These are phyloP conservation scores for Panonychus citri DNA, from an alignment of 1,140 invertebrate genomes.

Conservation along the genomic window DNA sequence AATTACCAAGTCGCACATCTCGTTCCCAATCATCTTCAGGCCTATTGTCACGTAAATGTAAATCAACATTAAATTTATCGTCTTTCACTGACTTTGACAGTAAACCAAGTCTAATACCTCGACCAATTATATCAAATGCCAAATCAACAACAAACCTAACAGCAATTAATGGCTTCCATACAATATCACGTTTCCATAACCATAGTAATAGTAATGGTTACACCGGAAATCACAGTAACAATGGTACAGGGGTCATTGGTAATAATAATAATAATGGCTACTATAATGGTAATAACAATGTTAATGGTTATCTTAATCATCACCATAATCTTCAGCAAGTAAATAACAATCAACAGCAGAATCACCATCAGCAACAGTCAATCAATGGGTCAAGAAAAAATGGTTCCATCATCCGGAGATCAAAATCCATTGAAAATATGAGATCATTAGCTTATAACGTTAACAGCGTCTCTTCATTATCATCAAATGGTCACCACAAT, in stretches of 20 bases:
- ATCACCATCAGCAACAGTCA: neutral
- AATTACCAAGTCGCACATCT: neutral
- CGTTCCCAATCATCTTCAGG: neutral
- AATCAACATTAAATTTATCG: neutral
- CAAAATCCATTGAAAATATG: neutral
- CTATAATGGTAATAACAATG: too few relatives aligned
- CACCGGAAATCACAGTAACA: too few relatives aligned
- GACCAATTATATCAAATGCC: neutral
- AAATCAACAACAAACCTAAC: neutral
- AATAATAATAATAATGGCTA: too few relatives aligned
- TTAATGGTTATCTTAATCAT: neutral
- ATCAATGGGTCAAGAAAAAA: neutral
- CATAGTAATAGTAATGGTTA: too few relatives aligned
- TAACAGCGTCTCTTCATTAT: too few relatives aligned
- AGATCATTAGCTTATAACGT: neutral
- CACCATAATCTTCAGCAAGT: neutral
- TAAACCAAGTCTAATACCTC: conserved; percentile 4
- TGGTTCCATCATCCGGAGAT: neutral
- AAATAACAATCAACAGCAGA: neutral
- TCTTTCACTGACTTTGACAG: neutral
- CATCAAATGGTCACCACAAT: too few relatives aligned
- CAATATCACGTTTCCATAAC: too few relatives aligned
- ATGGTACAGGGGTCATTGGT: too few relatives aligned
- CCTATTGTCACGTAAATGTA: neutral
- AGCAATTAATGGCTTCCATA: neutral